Conservation (phyloP, 37 sponge, comb jelly and placozoan species). For the Chondrilla cf. caribensis region DNA sequence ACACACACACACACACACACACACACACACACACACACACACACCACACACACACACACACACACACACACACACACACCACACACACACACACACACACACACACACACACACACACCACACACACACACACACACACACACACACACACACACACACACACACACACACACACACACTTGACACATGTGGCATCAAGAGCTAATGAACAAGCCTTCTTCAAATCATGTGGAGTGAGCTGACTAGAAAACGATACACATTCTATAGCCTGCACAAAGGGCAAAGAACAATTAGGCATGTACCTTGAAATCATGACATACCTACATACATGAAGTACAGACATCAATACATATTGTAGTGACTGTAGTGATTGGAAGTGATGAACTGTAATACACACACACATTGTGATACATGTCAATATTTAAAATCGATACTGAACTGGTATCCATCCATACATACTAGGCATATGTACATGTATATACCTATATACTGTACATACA, state of each 20-base stretch:
- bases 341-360: no score
- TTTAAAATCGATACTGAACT: no score
- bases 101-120: conserved; percentile 8
- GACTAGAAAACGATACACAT: conserved; percentile 12
- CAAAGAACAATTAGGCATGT: no score
- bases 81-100: conserved; percentile 1
- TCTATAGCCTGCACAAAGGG: conserved; percentile 9
- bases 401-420: no score
- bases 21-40: not conserved
- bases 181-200: not conserved
- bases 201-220: conserved; percentile 8
- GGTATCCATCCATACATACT: no score
- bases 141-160: conserved; percentile 22
- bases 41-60: not conserved
- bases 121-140: conserved; percentile 22
- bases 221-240: not conserved
- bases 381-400: no score
- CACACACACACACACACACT: conserved; percentile 26
- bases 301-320: no score
- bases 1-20: conserved; percentile 11
- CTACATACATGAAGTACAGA: no score
- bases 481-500: no score
- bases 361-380: no score
- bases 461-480: no score
- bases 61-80: conserved; percentile 1